phyloP scores from a whole-genome alignment of 1,140 invertebrate species.

The Drosophila funebris region DNA sequence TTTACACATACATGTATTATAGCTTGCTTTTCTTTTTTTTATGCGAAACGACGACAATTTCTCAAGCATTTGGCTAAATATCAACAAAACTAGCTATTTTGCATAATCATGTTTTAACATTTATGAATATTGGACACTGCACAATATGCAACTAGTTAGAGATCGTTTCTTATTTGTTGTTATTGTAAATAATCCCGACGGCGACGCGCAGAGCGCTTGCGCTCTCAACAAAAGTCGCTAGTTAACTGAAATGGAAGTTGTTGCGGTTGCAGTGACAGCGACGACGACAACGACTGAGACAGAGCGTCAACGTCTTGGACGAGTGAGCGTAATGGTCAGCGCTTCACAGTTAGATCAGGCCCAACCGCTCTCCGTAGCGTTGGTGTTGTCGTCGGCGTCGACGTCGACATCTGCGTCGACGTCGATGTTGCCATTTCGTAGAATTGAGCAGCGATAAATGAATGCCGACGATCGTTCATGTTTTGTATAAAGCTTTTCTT shows the following conservation, averaged over 20 bases:
- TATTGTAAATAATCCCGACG: constrained; percentile 7
- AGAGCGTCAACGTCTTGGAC: constrained; percentile 33
- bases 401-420: background rate
- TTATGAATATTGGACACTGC: constrained; percentile 1
- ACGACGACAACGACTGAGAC: constrained; percentile 4
- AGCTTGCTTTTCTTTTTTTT: constrained; percentile 16
- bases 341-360: constrained; percentile 59
- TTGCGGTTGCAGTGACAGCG: constrained; percentile 37
- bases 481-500: constrained; percentile 23
- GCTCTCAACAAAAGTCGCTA: constrained; percentile 59
- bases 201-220: constrained; percentile 42
- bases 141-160: constrained; percentile 19
- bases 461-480: constrained; percentile 30
- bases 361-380: constrained; percentile 20
- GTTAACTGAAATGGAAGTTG: constrained; percentile 64
- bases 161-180: constrained; percentile 44
- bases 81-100: background rate
- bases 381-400: background rate
- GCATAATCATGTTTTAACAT: background rate
- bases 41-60: constrained; percentile 13
- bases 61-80: background rate
- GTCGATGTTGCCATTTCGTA: constrained; percentile 23
- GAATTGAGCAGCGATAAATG: constrained; percentile 22
- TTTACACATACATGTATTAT: constrained; percentile 39
- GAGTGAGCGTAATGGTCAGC: constrained; percentile 56